These are phyloP conservation scores for Jaculus jaculus DNA, from an alignment of 2,113 vertebrate species.

Conservation along the genomic window DNA sequence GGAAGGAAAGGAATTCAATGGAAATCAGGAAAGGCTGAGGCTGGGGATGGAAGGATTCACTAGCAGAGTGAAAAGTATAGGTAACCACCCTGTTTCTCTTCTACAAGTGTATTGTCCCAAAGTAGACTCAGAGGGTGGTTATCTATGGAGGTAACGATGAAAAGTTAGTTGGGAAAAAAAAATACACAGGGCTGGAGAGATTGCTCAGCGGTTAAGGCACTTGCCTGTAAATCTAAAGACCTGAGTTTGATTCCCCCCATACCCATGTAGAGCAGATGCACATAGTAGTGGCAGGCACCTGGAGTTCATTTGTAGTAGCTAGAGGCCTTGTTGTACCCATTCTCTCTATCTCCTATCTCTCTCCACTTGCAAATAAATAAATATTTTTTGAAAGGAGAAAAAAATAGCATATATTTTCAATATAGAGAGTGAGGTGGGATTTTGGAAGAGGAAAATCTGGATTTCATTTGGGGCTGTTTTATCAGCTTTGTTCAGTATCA, in stretches of 20 bases:
- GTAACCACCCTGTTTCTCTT: background rate
- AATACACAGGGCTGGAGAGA: too few relatives aligned
- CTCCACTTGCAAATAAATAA: too few relatives aligned
- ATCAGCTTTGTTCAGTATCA: background rate
- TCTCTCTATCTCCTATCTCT: too few relatives aligned
- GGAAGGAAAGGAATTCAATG: background rate
- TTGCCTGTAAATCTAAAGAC: too few relatives aligned
- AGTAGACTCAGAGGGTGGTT: background rate
- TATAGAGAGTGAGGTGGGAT: background rate
- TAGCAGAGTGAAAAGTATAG: background rate
- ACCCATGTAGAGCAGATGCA: too few relatives aligned
- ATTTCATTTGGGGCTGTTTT: background rate
- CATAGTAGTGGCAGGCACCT: too few relatives aligned
- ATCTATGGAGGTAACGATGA: background rate
- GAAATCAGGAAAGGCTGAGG: background rate
- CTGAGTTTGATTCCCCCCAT: too few relatives aligned
- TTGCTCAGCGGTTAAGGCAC: too few relatives aligned
- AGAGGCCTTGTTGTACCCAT: too few relatives aligned
- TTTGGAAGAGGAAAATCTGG: background rate
- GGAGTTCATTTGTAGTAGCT: too few relatives aligned
- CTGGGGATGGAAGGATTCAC: background rate
- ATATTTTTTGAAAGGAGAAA: too few relatives aligned
- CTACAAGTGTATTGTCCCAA: background rate
- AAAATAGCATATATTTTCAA: background rate
- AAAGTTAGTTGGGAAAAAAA: background rate